Evolutionary conservation across 2,113 vertebrate genomes (phyloP).

Genomic region (Anas platyrhynchos): DNA sequence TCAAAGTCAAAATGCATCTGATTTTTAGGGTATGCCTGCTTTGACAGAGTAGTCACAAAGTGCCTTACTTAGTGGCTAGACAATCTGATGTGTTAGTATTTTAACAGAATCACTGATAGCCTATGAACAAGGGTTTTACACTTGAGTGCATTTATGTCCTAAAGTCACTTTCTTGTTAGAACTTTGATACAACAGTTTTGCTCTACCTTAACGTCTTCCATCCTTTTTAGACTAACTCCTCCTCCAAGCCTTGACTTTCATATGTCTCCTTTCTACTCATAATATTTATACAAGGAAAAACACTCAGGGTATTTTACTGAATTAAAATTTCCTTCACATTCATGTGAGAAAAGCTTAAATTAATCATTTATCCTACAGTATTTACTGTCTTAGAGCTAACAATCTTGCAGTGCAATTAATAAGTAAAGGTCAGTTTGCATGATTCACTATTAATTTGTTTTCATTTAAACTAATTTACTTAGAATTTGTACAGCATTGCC

Average conservation of each 20-base stretch:
- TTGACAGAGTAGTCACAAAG: background rate
- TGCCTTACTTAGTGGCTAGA: background rate
- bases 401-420: conserved; percentile 24
- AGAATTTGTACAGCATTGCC: background rate
- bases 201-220: background rate
- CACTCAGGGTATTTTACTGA: background rate
- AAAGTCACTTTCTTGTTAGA: accelerated
- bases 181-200: accelerated
- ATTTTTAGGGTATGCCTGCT: background rate
- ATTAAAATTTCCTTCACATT: conserved; percentile 14
- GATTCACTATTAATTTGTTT: conserved; percentile 52
- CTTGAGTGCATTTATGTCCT: accelerated
- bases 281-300: background rate
- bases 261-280: background rate
- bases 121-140: background rate
- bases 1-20: background rate
- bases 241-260: background rate
- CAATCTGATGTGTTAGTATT: background rate
- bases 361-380: conserved; percentile 25
- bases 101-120: background rate
- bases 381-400: conserved; percentile 38
- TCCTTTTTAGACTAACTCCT: background rate
- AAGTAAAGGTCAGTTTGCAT: conserved; percentile 46
- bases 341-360: conserved; percentile 21
- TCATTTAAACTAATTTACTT: conserved; percentile 54